Evolutionary conservation across 1,140 invertebrate species (phyloP).

Genomic region (Sminthurinus signatus): DNA sequence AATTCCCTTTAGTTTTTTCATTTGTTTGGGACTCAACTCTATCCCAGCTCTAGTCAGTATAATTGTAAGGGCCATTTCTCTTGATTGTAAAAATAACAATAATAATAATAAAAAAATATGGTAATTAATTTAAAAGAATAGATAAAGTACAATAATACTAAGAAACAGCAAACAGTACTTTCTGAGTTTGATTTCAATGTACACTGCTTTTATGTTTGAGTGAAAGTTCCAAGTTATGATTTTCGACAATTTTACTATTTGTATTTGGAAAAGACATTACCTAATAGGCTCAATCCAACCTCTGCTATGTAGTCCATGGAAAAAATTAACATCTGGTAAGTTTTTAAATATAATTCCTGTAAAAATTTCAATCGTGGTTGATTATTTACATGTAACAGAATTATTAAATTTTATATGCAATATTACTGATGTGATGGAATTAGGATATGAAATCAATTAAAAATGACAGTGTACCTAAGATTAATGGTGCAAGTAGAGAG

Average conservation of each 20-base stretch:
- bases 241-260: not conserved
- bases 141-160: too few species aligned
- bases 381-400: too few species aligned
- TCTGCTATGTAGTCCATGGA: not conserved
- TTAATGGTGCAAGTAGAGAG: constrained; percentile 24
- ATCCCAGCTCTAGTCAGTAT: constrained; percentile 35
- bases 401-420: too few species aligned
- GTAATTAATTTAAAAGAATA: not conserved
- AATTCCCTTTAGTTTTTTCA: constrained; percentile 30
- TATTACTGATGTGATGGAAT: too few species aligned
- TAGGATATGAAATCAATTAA: too few species aligned
- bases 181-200: not conserved
- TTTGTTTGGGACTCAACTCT: constrained; percentile 33
- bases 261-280: not conserved
- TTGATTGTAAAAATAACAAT: not conserved
- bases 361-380: too few species aligned
- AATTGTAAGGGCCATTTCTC: constrained; percentile 28
- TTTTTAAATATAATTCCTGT: constrained; percentile 32
- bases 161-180: too few species aligned
- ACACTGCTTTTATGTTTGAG: not conserved
- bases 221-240: not conserved
- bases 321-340: constrained; percentile 1
- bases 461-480: too few species aligned
- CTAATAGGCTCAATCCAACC: constrained; percentile 18
- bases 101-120: not conserved